Conservation (phyloP, 1,140 invertebrate genomes). For the Drosophila nigromelanica region DNA sequence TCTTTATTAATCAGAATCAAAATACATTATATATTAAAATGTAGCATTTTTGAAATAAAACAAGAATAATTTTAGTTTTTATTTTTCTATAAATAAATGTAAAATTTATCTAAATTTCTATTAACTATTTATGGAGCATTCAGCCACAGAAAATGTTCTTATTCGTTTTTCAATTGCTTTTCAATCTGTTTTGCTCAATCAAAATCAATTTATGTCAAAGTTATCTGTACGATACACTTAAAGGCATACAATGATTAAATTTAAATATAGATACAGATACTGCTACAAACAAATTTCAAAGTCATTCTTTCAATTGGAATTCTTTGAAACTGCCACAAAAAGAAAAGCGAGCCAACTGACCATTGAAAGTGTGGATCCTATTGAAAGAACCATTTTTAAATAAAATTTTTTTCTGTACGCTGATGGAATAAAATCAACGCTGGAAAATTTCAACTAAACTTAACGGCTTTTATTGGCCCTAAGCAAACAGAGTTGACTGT, state of each 20-base stretch:
- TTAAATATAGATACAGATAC: background rate
- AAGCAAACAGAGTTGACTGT: conserved; percentile 67
- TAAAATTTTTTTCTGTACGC: conserved; percentile 17
- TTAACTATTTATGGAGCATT: no score
- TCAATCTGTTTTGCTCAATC: no score
- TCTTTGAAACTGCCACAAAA: background rate
- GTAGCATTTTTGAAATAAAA: no score
- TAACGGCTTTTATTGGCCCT: conserved; percentile 73
- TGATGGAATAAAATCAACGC: conserved; percentile 79
- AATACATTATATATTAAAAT: no score
- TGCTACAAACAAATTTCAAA: conserved; percentile 15
- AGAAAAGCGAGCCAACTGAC: conserved; percentile 14
- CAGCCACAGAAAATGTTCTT: no score
- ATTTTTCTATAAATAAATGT: no score
- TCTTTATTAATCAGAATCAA: no score
- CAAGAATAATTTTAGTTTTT: no score
- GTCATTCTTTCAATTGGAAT: conserved; percentile 12
- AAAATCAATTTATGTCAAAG: no score
- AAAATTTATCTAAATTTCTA: no score
- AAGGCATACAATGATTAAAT: background rate
- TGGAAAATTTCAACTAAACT: conserved; percentile 72
- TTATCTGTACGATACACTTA: background rate
- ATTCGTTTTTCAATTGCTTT: background rate
- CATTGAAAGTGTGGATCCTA: conserved; percentile 23
- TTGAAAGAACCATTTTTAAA: conserved; percentile 21